Conservation (phyloP, 2,888 invertebrate genomes). For the Dryobotodes eremita region DNA sequence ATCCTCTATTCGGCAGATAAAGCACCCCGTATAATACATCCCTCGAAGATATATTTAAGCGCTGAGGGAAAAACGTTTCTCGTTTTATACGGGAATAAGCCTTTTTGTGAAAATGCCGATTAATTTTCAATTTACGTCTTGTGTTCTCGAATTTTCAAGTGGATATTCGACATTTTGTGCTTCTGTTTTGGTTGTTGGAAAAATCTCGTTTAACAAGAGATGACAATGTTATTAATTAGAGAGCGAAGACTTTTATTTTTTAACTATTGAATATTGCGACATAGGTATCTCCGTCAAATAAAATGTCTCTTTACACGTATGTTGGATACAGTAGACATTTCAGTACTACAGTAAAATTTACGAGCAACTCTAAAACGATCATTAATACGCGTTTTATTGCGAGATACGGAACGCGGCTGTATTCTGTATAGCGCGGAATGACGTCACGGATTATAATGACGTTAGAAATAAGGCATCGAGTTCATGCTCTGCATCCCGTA, state of each 20-base stretch:
- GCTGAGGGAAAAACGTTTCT: conserved; percentile 63
- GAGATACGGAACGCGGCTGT: conserved; percentile 60
- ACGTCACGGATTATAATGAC: conserved; percentile 37
- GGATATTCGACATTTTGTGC: not conserved
- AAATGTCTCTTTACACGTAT: conserved; percentile 38
- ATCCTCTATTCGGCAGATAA: conserved; percentile 69
- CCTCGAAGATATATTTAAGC: conserved; percentile 66
- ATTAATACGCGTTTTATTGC: conserved; percentile 76
- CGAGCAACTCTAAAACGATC: conserved; percentile 76
- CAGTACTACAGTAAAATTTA: conserved; percentile 72
- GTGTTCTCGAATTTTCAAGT: conserved; percentile 40
- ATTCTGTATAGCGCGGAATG: conserved; percentile 58
- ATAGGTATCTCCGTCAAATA: conserved; percentile 25
- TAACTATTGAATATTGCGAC: not conserved
- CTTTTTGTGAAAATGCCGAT: conserved; percentile 62
- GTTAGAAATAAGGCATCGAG: conserved; percentile 13
- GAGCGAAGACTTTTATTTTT: not conserved
- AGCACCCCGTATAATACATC: conserved; percentile 66
- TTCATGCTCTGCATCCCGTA: not conserved
- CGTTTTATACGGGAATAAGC: conserved; percentile 60
- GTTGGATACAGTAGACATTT: conserved; percentile 58
- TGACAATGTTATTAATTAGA: not conserved
- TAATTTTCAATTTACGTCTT: conserved; percentile 60
- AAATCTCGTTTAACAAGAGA: not conserved
- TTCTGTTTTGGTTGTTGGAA: not conserved